Conservation (phyloP, 2,113 vertebrate species). For the Myiopsitta monachus region DNA sequence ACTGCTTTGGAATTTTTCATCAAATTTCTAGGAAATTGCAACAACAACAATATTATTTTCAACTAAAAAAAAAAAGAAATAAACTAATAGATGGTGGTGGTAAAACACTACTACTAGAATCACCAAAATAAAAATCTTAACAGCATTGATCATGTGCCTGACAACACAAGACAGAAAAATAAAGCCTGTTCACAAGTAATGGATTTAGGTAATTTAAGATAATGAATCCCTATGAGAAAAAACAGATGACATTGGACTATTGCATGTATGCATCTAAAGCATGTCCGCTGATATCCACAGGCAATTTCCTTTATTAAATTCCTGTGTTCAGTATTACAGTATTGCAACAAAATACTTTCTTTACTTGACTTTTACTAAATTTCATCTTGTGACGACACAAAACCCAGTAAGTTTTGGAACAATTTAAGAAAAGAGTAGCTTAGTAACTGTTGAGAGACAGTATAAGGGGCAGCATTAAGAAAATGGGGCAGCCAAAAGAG, state of each 20-base stretch:
- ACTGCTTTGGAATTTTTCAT: background rate
- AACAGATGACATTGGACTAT: background rate
- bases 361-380: background rate
- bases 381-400: background rate
- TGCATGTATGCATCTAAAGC: background rate
- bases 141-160: background rate
- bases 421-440: background rate
- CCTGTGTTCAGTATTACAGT: background rate
- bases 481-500: background rate
- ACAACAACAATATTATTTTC: background rate
- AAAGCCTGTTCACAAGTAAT: background rate
- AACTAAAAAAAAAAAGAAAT: background rate
- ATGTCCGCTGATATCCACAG: rapidly evolving
- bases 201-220: background rate
- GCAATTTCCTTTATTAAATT: background rate
- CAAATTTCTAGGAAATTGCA: background rate
- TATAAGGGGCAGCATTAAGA: background rate
- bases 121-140: background rate
- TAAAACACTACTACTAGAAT: background rate
- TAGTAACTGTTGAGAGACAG: background rate
- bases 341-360: background rate
- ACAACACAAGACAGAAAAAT: background rate
- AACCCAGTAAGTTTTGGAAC: background rate
- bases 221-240: background rate
- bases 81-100: background rate